These are phyloP conservation scores for Hexactinellida sp. DNA, from an alignment of 37 sponge, comb jelly and placozoan genomes.

Conservation along the genomic window DNA sequence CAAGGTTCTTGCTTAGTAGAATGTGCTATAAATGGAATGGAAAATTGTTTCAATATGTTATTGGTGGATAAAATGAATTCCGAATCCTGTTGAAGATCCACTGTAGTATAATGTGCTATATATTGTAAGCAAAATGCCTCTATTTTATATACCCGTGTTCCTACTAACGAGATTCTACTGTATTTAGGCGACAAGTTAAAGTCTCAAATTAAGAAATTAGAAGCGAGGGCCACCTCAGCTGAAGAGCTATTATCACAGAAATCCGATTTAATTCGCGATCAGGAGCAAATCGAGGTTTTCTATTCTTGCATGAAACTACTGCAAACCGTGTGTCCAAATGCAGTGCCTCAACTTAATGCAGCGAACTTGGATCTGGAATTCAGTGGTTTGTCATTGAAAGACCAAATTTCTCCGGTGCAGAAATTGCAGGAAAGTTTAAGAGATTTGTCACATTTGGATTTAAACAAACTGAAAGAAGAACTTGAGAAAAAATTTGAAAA, in stretches of 20 bases:
- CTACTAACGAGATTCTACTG: too few species aligned
- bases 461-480: background rate
- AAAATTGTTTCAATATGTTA: too few species aligned
- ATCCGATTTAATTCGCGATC: background rate
- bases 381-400: background rate
- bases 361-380: background rate
- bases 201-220: background rate
- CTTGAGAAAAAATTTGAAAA: background rate
- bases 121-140: too few species aligned
- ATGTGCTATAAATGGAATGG: too few species aligned
- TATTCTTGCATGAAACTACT: background rate
- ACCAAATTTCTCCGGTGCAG: background rate
- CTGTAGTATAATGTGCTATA: too few species aligned
- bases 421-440: constrained; percentile 11
- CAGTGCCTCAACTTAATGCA: background rate
- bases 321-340: background rate
- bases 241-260: background rate
- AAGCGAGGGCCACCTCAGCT: background rate
- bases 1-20: too few species aligned
- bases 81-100: too few species aligned
- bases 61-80: too few species aligned
- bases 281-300: background rate
- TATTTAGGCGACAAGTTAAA: background rate
- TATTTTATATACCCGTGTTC: background rate
- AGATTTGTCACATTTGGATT: background rate